Percentiles rank a stretch among this genome's conserved stretches.
Evolutionary conservation across 2,888 invertebrate species (phyloP).

Genomic region (Idaea dimidiata): DNA sequence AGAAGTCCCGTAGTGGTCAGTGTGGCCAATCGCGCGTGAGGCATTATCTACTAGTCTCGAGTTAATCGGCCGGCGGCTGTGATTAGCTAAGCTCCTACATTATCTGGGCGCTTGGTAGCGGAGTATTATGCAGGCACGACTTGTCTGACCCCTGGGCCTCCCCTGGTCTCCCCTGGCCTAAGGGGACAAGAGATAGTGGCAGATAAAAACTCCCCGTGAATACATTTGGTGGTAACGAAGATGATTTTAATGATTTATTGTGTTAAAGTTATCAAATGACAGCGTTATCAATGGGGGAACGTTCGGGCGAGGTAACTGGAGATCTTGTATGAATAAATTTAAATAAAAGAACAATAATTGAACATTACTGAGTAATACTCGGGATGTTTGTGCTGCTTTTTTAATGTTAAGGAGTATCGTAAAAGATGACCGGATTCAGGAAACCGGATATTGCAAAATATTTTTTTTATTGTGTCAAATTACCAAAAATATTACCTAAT

Average conservation of each 20-base stretch:
- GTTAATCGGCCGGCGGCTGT: conserved; percentile 72
- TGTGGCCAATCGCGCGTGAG: conserved; percentile 73
- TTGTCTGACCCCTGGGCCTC: conserved; percentile 40
- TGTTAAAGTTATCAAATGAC: conserved; percentile 32
- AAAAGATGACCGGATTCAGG: no score
- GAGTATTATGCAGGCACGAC: conserved; percentile 72
- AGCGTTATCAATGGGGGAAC: conserved; percentile 18
- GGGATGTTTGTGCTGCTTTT: no score
- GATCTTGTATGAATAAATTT: not conserved
- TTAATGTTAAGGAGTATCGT: no score
- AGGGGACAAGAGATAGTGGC: conserved; percentile 31
- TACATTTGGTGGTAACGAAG: conserved; percentile 33
- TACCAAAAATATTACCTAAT: no score
- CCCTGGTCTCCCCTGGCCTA: conserved; percentile 24
- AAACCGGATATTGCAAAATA: no score
- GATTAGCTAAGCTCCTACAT: conserved; percentile 74
- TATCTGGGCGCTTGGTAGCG: conserved; percentile 63
- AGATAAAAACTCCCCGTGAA: conserved; percentile 43
- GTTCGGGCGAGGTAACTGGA: conserved; percentile 19
- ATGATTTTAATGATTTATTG: conserved; percentile 43
- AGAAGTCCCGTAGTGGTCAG: conserved; percentile 67
- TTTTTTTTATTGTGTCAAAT: no score
- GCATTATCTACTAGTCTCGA: conserved; percentile 70
- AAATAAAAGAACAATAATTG: not conserved
- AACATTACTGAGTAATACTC: not conserved